Evolutionary conservation across 2,888 invertebrate genomes (phyloP), one percentile per base, ranked within the genome.

Genomic region (Ichneumon xanthorius): DNA sequence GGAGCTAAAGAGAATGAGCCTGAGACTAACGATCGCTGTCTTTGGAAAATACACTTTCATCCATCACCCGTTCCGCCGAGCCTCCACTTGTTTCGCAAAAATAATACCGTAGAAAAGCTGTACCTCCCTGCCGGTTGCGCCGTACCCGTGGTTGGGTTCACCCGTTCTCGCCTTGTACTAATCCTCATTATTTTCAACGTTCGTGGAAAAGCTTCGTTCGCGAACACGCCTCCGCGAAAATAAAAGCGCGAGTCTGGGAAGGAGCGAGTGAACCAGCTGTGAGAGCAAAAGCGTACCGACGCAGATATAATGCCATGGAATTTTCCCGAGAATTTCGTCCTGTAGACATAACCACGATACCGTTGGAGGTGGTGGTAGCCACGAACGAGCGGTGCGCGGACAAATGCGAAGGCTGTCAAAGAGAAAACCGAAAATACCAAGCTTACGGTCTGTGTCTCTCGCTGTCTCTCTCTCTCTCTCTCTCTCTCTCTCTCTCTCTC

Each of bases 171-270:
- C 72, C 65, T 50, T 55, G 75, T 78, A 78, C 78, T 84, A 81
- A 81, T 84, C 84, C 84, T 81, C 84, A 84, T 84, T 84, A 84
- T 84, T 78, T 80, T 78, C 80, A 72, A 78, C 81, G 70, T 84
- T 84, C 61, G 63, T 16, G 72, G 67, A 68, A 77, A 72, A 84
- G 80, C 77, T 80, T 75, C 83, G 70, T 53, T 80, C 63, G 55
- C 50, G 45, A 80, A 72, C 33, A n/a, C 30, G 7, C 33, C 37
- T 19, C 33, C 45, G 19, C 58, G 30, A 19, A 48, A 58, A 22
- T 58, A 63, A 53, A 80, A 71, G 40, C 30, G 50, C 70, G 63
- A 71, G 48, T 50, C 55, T 37, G 19, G 50, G 37, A 77, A 78
- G 80, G 73, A 80, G 50, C 80, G 48, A 70, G 53, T 48, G 58